These are phyloP conservation scores for Mythimna vitellina DNA, from an alignment of 2,888 invertebrate species.

Conservation along the genomic window DNA sequence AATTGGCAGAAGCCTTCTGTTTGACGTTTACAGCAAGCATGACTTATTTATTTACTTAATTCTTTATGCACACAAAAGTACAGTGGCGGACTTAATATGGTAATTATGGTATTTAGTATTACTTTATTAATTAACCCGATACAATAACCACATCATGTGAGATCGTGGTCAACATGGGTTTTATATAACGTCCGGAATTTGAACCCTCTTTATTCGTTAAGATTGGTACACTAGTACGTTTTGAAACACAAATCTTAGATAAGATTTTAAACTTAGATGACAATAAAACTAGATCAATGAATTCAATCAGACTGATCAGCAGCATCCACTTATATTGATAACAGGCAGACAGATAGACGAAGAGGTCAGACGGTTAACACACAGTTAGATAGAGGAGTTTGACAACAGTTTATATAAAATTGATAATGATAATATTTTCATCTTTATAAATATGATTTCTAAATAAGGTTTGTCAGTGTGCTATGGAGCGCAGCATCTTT, in stretches of 20 bases:
- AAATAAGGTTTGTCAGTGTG: too few relatives aligned
- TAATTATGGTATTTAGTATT: too few relatives aligned
- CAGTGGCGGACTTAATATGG: too few relatives aligned
- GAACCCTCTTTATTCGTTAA: not conserved
- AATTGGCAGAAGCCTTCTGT: too few relatives aligned
- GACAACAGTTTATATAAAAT: not conserved
- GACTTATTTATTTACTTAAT: too few relatives aligned
- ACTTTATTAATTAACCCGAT: too few relatives aligned
- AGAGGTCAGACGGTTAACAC: constrained; percentile 10
- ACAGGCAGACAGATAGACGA: constrained; percentile 18
- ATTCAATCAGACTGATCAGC: constrained; percentile 16
- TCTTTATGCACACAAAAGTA: too few relatives aligned
- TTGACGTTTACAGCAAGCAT: too few relatives aligned
- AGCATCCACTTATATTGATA: constrained; percentile 40
- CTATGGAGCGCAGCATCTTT: too few relatives aligned
- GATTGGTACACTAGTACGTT: not conserved
- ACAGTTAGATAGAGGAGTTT: constrained; percentile 9
- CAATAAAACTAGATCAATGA: constrained; percentile 32
- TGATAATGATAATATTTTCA: not conserved
- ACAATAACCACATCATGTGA: not conserved
- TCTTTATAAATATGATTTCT: too few relatives aligned
- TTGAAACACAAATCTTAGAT: not conserved
- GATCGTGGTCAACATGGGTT: too few relatives aligned
- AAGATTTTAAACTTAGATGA: constrained; percentile 30
- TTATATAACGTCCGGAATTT: not conserved